Percentiles rank a stretch among this genome's conserved stretches.
phyloP scores from a whole-genome alignment of 1,140 invertebrate species.

The Yoshiicerus persimilis region DNA sequence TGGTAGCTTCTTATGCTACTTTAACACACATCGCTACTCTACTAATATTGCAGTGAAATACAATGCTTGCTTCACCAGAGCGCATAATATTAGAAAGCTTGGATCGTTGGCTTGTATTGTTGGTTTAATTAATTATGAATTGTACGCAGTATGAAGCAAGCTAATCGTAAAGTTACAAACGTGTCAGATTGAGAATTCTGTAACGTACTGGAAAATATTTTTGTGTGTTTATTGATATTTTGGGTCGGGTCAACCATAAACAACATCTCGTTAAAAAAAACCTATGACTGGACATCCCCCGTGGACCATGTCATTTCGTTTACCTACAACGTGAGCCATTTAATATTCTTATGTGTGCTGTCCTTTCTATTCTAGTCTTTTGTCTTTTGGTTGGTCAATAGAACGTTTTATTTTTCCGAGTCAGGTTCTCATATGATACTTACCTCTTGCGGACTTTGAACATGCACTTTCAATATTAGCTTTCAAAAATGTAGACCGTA shows the following conservation, averaged over 20 bases:
- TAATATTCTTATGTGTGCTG: conserved; percentile 17
- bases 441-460: not conserved
- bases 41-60: not conserved
- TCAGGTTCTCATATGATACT: not conserved
- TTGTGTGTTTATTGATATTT: conserved; percentile 23
- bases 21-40: too few relatives aligned
- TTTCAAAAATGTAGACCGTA: not conserved
- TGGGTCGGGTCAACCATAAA: conserved; percentile 18
- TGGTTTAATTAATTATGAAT: not conserved
- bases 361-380: not conserved
- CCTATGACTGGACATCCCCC: conserved; percentile 5
- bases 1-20: too few relatives aligned
- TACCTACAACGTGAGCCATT: conserved; percentile 6
- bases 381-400: not conserved
- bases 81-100: not conserved
- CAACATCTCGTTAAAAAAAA: conserved; percentile 2
- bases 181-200: conserved; percentile 9
- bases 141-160: not conserved
- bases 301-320: conserved; percentile 14
- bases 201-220: conserved; percentile 23
- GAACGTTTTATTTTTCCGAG: not conserved
- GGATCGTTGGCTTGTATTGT: not conserved
- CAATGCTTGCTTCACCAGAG: not conserved
- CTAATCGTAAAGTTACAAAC: not conserved
- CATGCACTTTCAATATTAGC: conserved; percentile 19